Percentiles rank a stretch among this genome's conserved stretches.
phyloP scores from a whole-genome alignment of 1,140 invertebrate genomes.

The Saccostrea glomerata region DNA sequence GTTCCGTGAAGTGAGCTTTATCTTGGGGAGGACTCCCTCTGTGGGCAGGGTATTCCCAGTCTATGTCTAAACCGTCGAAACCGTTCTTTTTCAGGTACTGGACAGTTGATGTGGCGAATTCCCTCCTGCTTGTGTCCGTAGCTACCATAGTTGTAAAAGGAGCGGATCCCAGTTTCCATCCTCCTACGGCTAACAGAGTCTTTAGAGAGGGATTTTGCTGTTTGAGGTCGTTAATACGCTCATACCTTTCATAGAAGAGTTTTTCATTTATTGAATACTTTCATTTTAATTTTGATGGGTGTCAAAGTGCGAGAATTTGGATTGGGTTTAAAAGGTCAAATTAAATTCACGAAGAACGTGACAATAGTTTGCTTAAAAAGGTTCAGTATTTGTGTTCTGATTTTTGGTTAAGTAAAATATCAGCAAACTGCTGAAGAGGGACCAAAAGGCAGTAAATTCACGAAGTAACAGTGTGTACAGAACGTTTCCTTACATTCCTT shows the following conservation, averaged over 20 bases:
- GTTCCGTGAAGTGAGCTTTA: slow-evolving; percentile 71
- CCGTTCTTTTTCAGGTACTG: slow-evolving; percentile 93
- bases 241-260: slow-evolving; percentile 48
- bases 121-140: slow-evolving; percentile 82
- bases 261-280: not conserved
- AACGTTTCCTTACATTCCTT: slow-evolving; percentile 68
- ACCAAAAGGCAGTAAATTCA: too few species aligned
- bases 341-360: not conserved
- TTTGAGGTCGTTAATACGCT: slow-evolving; percentile 84
- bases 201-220: slow-evolving; percentile 94
- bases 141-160: slow-evolving; percentile 85
- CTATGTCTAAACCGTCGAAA: slow-evolving; percentile 96
- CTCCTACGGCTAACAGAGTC: slow-evolving; percentile 93
- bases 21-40: slow-evolving; percentile 84
- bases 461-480: too few species aligned
- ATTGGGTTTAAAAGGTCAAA: not conserved
- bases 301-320: too few species aligned
- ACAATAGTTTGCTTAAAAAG: not conserved
- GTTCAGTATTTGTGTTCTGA: not conserved
- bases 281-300: too few species aligned
- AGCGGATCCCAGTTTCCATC: slow-evolving; percentile 96
- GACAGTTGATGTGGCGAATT: slow-evolving; percentile 95
- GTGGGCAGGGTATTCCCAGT: slow-evolving; percentile 94
- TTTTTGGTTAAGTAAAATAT: not conserved
- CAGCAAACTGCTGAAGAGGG: not conserved